phyloP scores from a whole-genome alignment of 2,888 invertebrate species.

The Tipula lateralis region DNA sequence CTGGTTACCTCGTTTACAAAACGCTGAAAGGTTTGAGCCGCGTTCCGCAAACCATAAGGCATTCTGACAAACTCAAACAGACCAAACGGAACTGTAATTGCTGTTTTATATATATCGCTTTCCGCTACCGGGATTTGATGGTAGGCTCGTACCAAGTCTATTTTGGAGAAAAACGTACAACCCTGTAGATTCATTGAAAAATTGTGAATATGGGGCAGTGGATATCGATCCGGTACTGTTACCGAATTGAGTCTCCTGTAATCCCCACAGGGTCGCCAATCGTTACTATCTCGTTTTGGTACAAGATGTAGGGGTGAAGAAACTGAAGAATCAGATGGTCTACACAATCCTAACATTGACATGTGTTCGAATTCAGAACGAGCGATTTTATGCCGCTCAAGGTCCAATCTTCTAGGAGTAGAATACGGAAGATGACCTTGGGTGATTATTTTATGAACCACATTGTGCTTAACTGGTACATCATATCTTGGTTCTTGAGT shows the following conservation, averaged over 20 bases:
- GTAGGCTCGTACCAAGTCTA: conserved; percentile 39
- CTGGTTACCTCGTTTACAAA: too few relatives aligned
- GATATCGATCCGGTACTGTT: neutral
- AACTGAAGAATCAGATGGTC: neutral
- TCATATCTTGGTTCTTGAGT: neutral
- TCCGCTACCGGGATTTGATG: conserved; percentile 41
- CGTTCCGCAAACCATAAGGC: neutral
- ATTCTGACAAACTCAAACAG: too few relatives aligned
- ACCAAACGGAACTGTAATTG: neutral
- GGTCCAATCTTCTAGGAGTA: neutral
- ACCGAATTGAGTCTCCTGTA: neutral
- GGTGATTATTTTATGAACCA: neutral
- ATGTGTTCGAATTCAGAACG: neutral
- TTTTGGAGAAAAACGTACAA: conserved; percentile 34
- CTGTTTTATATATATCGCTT: neutral
- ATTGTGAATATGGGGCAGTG: neutral
- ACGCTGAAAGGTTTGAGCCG: too few relatives aligned
- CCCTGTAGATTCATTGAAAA: neutral
- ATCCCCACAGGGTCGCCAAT: too few relatives aligned
- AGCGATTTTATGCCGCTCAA: neutral
- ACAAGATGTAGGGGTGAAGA: neutral
- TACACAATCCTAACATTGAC: neutral
- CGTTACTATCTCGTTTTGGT: neutral
- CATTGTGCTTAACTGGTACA: neutral
- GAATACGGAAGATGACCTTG: conserved; percentile 37